Evolutionary conservation across 2,797 vertebrate species (phyloP), one percentile per base, ranked within the genome.

Genomic region (Arremon brunneinucha): DNA sequence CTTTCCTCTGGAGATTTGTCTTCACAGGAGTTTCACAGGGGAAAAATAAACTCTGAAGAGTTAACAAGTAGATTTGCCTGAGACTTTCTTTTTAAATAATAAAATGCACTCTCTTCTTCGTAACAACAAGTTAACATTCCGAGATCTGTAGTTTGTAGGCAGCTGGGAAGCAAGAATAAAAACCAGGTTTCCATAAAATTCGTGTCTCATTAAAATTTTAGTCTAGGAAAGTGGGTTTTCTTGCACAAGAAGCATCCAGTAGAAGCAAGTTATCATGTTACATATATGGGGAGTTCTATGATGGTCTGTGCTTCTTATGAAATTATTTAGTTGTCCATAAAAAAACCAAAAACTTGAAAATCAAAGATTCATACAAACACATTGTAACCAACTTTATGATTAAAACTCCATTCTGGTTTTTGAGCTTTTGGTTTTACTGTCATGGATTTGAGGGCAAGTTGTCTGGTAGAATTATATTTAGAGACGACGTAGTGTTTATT

Each of bases 321-420:
- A 89, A 83, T 76, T 28, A 19, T 28, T 83, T 87, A 34, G 8
- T 12, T 87, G 19, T 35, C 44, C 32, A 62, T 8, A 47, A 67
- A 79, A 69, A 67, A 55, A 8, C 23, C 14, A 34, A 11, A 63
- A 14, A 5, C 17, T 50, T 59, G 39, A 80, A 83, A 56, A n/a
- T 10, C 22, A 65, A 53, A 84, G 22, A 35, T 76, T 65, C 11
- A 18, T 87, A 50, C 43, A 20, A 78, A 62, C 49, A 27, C 9
- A 7, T 13, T 26, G 11, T 64, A 44, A 64, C 13, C 23, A 56
- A 11, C 10, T 59, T 65, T 6, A 27, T 8, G 4, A 68, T 90
- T 87, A 41, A 55, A 80, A 63, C 8, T 63, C 1, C 0, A 0
- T 71, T 60, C 15, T 77, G 22, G 0, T 2, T 55, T 83, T 62